phyloP scores from a whole-genome alignment of 2,113 vertebrate species.

The Hydropotes inermis region DNA sequence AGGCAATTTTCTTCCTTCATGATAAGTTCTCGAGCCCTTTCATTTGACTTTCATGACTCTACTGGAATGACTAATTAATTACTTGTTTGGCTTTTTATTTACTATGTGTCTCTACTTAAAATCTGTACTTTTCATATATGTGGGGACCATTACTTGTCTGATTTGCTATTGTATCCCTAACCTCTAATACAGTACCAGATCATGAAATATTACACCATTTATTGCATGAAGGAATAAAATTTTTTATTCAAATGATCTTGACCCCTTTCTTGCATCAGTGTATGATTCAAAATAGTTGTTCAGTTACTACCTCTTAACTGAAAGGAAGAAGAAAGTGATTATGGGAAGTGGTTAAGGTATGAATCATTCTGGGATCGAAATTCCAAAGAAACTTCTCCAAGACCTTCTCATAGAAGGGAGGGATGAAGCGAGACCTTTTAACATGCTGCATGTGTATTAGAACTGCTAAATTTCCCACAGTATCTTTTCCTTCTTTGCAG shows the following conservation, averaged over 20 bases:
- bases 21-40: background rate
- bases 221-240: background rate
- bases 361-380: background rate
- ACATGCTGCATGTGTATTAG: background rate
- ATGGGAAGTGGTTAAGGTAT: background rate
- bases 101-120: background rate
- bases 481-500: background rate
- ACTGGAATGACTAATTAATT: background rate
- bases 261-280: background rate
- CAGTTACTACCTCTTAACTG: background rate
- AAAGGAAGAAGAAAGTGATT: background rate
- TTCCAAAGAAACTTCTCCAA: background rate
- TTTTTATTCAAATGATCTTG: background rate
- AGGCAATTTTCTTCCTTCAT: background rate
- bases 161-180: background rate
- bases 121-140: background rate
- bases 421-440: background rate
- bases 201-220: background rate
- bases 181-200: background rate
- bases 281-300: background rate
- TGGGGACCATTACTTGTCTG: background rate
- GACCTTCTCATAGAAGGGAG: background rate
- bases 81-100: background rate
- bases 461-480: background rate
- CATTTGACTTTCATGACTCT: background rate